Conservation (phyloP, 2,113 vertebrate genomes). For the Hydropotes inermis region DNA sequence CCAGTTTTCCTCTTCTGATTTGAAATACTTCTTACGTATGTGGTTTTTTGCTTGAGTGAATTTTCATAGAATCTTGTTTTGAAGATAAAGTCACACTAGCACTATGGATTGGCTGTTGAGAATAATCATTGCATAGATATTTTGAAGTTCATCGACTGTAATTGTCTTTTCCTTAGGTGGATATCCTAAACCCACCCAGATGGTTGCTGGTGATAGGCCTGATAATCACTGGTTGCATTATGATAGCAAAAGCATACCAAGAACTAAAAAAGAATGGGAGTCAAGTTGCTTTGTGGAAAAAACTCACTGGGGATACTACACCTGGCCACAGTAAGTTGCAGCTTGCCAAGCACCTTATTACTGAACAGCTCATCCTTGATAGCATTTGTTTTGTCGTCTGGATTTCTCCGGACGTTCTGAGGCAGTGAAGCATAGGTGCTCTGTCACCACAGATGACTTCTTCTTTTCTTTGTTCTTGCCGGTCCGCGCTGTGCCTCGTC, state of each 20-base stretch:
- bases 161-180: conserved; percentile 79
- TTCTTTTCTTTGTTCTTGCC: not conserved
- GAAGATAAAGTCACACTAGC: not conserved
- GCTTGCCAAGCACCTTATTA: not conserved
- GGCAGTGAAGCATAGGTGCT: not conserved
- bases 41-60: not conserved
- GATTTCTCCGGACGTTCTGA: not conserved
- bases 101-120: not conserved
- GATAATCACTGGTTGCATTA: conserved; percentile 98
- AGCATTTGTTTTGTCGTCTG: not conserved
- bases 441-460: not conserved
- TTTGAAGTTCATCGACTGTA: not conserved
- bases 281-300: conserved; percentile 93
- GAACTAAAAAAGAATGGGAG: conserved; percentile 91
- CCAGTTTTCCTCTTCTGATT: not conserved
- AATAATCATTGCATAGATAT: not conserved
- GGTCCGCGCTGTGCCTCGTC: not conserved
- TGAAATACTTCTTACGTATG: not conserved
- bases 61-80: not conserved
- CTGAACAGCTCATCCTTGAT: not conserved
- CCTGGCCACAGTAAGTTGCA: conserved; percentile 91
- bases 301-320: conserved; percentile 98
- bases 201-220: conserved; percentile 89
- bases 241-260: conserved; percentile 88
- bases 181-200: conserved; percentile 71